phyloP scores from a whole-genome alignment of 2,797 vertebrate genomes.

The Phataginus tetradactyla region DNA sequence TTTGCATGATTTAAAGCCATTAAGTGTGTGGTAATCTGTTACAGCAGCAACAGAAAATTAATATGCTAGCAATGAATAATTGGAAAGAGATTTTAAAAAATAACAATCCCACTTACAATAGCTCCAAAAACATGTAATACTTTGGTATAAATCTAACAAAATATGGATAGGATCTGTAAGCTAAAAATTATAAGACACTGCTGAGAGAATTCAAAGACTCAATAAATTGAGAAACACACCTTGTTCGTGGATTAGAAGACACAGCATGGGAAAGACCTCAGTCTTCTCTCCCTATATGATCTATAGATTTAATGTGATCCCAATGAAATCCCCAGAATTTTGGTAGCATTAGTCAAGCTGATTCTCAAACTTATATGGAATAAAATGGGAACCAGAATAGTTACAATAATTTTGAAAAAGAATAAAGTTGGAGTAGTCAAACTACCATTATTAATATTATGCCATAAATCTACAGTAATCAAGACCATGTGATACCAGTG shows the following conservation, averaged over 20 bases:
- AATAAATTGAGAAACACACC: not conserved
- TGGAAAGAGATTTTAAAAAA: not conserved
- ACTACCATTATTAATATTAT: not conserved
- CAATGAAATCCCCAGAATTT: not conserved
- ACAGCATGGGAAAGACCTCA: not conserved
- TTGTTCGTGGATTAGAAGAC: not conserved
- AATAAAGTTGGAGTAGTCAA: not conserved
- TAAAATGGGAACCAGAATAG: not conserved
- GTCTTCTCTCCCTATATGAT: not conserved
- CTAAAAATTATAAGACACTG: not conserved
- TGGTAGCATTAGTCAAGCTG: not conserved
- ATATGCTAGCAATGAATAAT: not conserved
- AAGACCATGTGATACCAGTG: not conserved
- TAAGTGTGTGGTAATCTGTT: no score
- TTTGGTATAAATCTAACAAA: not conserved
- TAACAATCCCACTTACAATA: not conserved
- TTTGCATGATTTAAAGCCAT: no score
- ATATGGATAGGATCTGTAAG: not conserved
- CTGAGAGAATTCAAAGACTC: not conserved
- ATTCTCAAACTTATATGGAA: not conserved
- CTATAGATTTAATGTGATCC: not conserved
- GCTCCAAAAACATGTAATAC: not conserved
- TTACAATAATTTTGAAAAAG: not conserved
- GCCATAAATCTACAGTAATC: not conserved
- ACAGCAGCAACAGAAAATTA: no score